Conservation (phyloP, 1,140 invertebrate species). For the Acyrthosiphon pisum region DNA sequence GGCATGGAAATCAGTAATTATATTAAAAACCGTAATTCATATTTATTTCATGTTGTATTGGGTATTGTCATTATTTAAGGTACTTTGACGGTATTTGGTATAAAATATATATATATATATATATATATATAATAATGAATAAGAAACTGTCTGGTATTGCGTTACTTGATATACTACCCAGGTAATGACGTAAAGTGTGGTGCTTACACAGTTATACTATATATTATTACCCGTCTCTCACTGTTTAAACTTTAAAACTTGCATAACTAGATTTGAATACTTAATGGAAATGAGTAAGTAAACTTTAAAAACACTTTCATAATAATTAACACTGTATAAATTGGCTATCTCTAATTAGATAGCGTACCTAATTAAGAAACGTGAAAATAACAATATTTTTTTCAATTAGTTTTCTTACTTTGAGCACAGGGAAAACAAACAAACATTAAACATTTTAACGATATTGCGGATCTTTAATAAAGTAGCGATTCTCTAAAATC, state of each 20-base stretch:
- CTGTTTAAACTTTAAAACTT: neutral
- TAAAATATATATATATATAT: neutral
- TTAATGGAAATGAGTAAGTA: neutral
- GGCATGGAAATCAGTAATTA: neutral
- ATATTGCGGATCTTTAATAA: neutral
- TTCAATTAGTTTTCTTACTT: neutral
- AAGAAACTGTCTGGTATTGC: neutral
- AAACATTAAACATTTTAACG: neutral
- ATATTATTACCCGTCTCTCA: neutral
- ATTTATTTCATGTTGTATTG: neutral
- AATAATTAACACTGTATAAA: slow-evolving; percentile 1
- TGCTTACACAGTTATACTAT: neutral
- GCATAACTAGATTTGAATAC: neutral
- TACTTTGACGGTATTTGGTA: neutral
- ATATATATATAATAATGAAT: neutral
- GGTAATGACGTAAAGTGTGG: neutral
- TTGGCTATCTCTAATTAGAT: neutral
- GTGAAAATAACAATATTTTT: neutral
- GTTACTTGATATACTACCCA: neutral
- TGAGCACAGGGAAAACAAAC: neutral
- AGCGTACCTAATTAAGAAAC: neutral
- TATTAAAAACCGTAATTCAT: neutral
- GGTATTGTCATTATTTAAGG: neutral
- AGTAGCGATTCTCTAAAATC: neutral
- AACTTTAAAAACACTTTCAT: neutral